Percentiles rank a stretch among this genome's conserved stretches.
Conservation (phyloP, 2,888 invertebrate species). For the Dynastes maya region DNA sequence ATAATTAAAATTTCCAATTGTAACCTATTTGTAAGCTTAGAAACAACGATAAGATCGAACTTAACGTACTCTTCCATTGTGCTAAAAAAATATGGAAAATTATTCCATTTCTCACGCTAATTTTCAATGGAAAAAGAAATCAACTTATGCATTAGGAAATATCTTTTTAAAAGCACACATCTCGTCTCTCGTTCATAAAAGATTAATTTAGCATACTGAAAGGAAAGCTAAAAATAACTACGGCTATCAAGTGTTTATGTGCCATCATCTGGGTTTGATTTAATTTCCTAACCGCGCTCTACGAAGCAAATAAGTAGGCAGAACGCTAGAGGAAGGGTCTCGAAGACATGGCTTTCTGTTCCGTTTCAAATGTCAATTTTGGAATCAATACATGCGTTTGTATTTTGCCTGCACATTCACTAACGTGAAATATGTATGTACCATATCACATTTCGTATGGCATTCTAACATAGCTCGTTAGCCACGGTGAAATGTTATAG, state of each 20-base stretch:
- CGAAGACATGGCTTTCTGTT: neutral
- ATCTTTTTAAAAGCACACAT: constrained; percentile 6
- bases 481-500: too few relatives aligned
- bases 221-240: constrained; percentile 37
- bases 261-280: constrained; percentile 21
- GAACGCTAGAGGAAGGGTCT: neutral
- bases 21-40: neutral
- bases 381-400: constrained; percentile 14
- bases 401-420: neutral
- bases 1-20: neutral
- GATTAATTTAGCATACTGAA: constrained; percentile 19
- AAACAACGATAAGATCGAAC: neutral
- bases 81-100: neutral
- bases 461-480: too few relatives aligned
- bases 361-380: neutral
- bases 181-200: constrained; percentile 19
- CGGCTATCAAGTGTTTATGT: constrained; percentile 26
- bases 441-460: too few relatives aligned
- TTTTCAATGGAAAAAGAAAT: neutral
- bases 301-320: constrained; percentile 24
- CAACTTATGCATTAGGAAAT: neutral
- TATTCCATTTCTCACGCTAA: neutral
- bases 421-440: too few relatives aligned
- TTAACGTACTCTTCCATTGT: neutral
- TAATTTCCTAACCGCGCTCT: constrained; percentile 35